A percentile compares a stretch with the other conserved stretches of the same genome.
These are phyloP conservation scores for Bergia sp. DNA, from an alignment of 92 coral and sea anemone genomes.

Conservation along the genomic window DNA sequence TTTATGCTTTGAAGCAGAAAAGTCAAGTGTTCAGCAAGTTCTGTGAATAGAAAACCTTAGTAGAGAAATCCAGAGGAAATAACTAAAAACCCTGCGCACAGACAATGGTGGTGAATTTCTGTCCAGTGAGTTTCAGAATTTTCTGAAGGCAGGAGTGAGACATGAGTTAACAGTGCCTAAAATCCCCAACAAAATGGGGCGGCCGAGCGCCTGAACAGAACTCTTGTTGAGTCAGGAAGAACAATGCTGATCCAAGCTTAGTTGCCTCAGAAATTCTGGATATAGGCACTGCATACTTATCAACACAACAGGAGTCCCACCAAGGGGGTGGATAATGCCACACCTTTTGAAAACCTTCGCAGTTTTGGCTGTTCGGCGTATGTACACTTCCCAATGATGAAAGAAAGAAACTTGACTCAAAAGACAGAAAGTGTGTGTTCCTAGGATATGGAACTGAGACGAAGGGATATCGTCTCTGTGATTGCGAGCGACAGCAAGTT, in stretches of 20 bases:
- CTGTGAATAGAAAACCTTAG: slow-evolving; percentile 59
- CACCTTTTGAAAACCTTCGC: slow-evolving; percentile 53
- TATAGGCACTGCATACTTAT: slow-evolving; percentile 58
- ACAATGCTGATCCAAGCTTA: slow-evolving; percentile 60
- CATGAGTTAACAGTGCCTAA: slow-evolving; percentile 58
- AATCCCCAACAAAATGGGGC: slow-evolving; percentile 68
- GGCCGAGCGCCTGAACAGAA: slow-evolving; percentile 64
- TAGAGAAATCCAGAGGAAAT: slow-evolving; percentile 72
- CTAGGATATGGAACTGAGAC: slow-evolving; percentile 67
- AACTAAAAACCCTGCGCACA: slow-evolving; percentile 52
- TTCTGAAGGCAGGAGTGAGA: slow-evolving; percentile 54
- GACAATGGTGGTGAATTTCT: slow-evolving; percentile 70
- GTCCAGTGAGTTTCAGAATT: slow-evolving; percentile 59
- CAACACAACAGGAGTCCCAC: slow-evolving; percentile 60
- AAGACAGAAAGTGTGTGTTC: slow-evolving; percentile 59
- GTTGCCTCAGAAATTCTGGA: slow-evolving; percentile 69
- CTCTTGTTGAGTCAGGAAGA: slow-evolving; percentile 66
- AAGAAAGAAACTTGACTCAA: slow-evolving; percentile 65
- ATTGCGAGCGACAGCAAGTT: slow-evolving; percentile 52
- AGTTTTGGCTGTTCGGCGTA: slow-evolving; percentile 69
- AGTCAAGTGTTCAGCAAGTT: slow-evolving; percentile 58
- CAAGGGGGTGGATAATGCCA: slow-evolving; percentile 22
- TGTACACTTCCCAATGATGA: slow-evolving; percentile 70
- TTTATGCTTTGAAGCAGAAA: too few relatives aligned
- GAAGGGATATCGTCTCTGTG: slow-evolving; percentile 59